Evolutionary conservation across 2,888 invertebrate genomes (phyloP).

Genomic region (Perizoma affinitatum): DNA sequence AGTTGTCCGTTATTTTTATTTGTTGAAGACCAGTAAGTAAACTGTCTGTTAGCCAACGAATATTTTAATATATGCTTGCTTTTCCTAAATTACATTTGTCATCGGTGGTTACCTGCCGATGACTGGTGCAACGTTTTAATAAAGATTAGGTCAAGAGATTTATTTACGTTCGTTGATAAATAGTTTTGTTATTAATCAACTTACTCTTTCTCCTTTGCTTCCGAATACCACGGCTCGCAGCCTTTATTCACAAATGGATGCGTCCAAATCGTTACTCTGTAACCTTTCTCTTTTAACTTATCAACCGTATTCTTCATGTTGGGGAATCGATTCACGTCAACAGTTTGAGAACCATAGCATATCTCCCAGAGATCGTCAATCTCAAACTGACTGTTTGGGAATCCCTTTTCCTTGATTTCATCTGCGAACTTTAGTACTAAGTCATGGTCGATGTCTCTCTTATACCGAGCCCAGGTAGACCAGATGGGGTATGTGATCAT

Average conservation of each 20-base stretch:
- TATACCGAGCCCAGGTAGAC: constrained; percentile 87
- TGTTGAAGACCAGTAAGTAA: no score
- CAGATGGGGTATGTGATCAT: constrained; percentile 86
- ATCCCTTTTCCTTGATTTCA: constrained; percentile 76
- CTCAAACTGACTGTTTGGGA: constrained; percentile 83
- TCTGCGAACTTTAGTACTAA: constrained; percentile 78
- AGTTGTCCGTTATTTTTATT: no score
- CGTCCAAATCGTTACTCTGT: constrained; percentile 85
- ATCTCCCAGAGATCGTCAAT: constrained; percentile 88
- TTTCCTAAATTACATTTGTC: no score
- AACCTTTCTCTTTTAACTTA: constrained; percentile 70
- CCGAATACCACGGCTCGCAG: constrained; percentile 80
- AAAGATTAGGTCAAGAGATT: not conserved
- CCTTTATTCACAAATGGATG: constrained; percentile 86
- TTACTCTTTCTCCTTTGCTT: constrained; percentile 73
- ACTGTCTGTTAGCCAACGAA: no score
- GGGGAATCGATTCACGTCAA: constrained; percentile 80
- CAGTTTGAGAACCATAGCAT: constrained; percentile 85
- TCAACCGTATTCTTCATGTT: constrained; percentile 77
- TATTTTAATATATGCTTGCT: no score
- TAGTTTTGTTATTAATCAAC: constrained; percentile 30
- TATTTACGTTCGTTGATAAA: not conserved
- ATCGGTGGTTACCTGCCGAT: no score
- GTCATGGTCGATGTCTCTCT: constrained; percentile 78
- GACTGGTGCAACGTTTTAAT: no score